phyloP scores from a whole-genome alignment of 2,113 vertebrate species.

The Indicator maculatus region DNA sequence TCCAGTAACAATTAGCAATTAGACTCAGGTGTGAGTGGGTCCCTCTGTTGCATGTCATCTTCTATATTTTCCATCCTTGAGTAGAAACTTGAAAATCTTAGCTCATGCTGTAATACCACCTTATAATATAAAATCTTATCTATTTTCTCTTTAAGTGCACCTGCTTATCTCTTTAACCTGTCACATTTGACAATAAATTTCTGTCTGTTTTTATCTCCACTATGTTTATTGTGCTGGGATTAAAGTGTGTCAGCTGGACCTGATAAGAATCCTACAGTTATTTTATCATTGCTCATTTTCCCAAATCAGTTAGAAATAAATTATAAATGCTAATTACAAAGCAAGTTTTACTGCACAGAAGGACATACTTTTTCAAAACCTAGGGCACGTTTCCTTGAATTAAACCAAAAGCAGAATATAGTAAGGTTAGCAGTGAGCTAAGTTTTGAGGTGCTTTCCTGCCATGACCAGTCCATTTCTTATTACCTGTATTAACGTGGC shows the following conservation, averaged over 20 bases:
- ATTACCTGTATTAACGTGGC: neutral
- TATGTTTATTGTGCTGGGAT: neutral
- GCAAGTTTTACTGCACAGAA: neutral
- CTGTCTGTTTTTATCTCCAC: neutral
- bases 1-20: neutral
- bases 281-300: neutral
- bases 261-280: neutral
- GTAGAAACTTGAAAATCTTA: slow-evolving; percentile 43
- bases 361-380: neutral
- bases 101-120: neutral
- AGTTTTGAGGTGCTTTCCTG: neutral
- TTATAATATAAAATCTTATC: slow-evolving; percentile 39
- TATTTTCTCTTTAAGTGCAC: slow-evolving; percentile 38
- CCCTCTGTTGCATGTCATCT: slow-evolving; percentile 19
- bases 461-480: neutral
- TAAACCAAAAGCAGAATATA: neutral
- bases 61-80: slow-evolving; percentile 29
- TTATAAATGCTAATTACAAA: neutral
- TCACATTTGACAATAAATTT: slow-evolving; percentile 28
- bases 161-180: slow-evolving; percentile 33
- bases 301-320: slow-evolving; percentile 6
- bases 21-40: neutral
- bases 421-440: neutral
- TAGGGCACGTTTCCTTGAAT: neutral
- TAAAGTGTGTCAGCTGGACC: neutral